Evolutionary conservation across 2,888 invertebrate genomes (phyloP), one percentile per base, ranked within the genome.

Genomic region (Suillia variegata): DNA sequence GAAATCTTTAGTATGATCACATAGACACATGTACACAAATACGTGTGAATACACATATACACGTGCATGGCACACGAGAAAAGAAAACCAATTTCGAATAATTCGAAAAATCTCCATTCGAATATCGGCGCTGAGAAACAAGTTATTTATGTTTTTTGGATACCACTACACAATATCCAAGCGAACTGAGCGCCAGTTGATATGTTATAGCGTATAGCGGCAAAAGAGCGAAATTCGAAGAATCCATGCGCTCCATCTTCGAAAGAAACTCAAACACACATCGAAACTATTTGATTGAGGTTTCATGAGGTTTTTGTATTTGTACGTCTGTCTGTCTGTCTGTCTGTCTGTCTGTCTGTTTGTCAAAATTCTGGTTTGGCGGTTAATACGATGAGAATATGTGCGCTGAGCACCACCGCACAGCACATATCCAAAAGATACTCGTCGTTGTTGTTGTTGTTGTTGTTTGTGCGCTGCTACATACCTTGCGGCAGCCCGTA

Each of bases 401-500:
- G 64, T 64, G 56, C 64, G 56, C 47, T 53, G 72, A 66, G n/a
- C 38, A 8, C 38, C 38, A 13, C 6, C 31, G 31, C 31, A n/a
- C n/a, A n/a, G n/a, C n/a, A n/a, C n/a, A n/a, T n/a, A n/a, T 31
- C 38, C 51, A 20, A 51, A 24, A 51, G 51, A 51, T 31, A 51
- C 51, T n/a, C n/a, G n/a, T n/a, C n/a, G n/a, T n/a, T n/a, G n/a
- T n/a, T n/a, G n/a, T n/a, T n/a, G n/a, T n/a, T n/a, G n/a, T n/a
- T n/a, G n/a, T n/a, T n/a, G n/a, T n/a, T n/a, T n/a, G n/a, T n/a
- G n/a, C n/a, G n/a, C n/a, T n/a, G n/a, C n/a, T n/a, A n/a, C n/a
- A n/a, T n/a, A n/a, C n/a, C n/a, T 26, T 18, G 15, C 67, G 55
- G 10, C 38, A 5, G 18, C 71, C 75, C n/a, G n/a, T n/a, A n/a